These are phyloP conservation scores for Cordilura impudica DNA, from an alignment of 2,888 invertebrate species.

Conservation along the genomic window DNA sequence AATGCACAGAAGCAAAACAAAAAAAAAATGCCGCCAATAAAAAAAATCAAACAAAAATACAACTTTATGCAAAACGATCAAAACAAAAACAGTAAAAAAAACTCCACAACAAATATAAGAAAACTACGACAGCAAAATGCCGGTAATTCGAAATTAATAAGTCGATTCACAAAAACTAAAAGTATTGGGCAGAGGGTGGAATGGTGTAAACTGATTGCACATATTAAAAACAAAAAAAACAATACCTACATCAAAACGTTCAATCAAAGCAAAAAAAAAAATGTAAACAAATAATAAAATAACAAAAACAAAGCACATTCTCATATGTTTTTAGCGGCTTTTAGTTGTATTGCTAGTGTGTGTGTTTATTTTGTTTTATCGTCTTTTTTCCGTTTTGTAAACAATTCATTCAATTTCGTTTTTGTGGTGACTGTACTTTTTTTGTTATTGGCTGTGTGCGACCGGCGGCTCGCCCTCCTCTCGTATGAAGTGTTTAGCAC, in stretches of 20 bases:
- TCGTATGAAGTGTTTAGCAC: constrained; percentile 19
- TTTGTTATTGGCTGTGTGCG: constrained; percentile 62
- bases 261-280: constrained; percentile 39
- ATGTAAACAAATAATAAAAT: constrained; percentile 52
- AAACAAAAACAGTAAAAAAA: constrained; percentile 21
- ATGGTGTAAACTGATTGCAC: not conserved
- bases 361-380: constrained; percentile 27
- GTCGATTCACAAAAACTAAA: not conserved
- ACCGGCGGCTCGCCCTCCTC: constrained; percentile 32
- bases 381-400: constrained; percentile 42
- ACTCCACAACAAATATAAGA: not conserved
- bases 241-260: not conserved
- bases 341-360: constrained; percentile 17
- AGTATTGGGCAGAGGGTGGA: not conserved
- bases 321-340: constrained; percentile 60
- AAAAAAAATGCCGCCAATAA: constrained; percentile 26
- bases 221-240: constrained; percentile 11
- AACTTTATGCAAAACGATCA: constrained; percentile 9
- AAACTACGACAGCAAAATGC: constrained; percentile 9
- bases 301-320: constrained; percentile 18
- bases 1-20: not conserved
- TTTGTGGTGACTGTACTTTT: constrained; percentile 78
- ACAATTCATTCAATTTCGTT: constrained; percentile 67
- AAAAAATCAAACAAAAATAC: not conserved
- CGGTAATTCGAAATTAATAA: constrained; percentile 39